Evolutionary conservation across 2,888 invertebrate genomes (phyloP), one percentile per base, ranked within the genome.

Genomic region (Cheilosia scutellata): DNA sequence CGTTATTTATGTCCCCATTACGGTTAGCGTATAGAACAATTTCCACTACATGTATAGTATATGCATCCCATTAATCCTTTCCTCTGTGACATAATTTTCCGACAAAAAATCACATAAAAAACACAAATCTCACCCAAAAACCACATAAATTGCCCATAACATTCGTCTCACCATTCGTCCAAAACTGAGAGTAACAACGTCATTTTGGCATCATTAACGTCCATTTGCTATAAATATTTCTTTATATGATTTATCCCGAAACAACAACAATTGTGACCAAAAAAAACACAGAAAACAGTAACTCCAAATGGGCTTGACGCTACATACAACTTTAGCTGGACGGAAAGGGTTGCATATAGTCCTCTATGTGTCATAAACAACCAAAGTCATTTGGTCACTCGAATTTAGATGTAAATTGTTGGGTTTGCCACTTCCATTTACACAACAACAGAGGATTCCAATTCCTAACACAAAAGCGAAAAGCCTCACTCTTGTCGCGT

Each of bases 321-420:
- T 20, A 20, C 84, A 79, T 79, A 49, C 55, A 44, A 62, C 58
- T 16, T 42, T 60, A 57, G 42, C 55, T 82, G 68, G 55, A 65
- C 83, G 58, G 47, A 82, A 86, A 82, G 87, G 82, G 87, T 77
- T 87, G 20, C 49, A 31, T 4, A 49, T 20, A 25, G 27, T 51
- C 60, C 20, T 13, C 37, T 37, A 5, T 53, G 58, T 60, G 78
- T 53, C 78, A 79, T 78, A 84, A 80, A 84, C 77, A 77, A 71
- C 68, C 76, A 76, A 74, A 70, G 70, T 75, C 82, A 74, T 77
- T 86, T 87, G 87, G 87, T 87, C 87, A 87, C 82, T 60, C 60
- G 60, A 77, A 82, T 77, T 87, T 78, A 78, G 82, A 82, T 82
- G 82, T 87, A 87, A 87, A 87, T 87, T 87, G 82, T 87, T 70